Evolutionary conservation across 2,113 vertebrate species (phyloP), one percentile per base, ranked within the genome.

Genomic region (Paraplagusia blochii): DNA sequence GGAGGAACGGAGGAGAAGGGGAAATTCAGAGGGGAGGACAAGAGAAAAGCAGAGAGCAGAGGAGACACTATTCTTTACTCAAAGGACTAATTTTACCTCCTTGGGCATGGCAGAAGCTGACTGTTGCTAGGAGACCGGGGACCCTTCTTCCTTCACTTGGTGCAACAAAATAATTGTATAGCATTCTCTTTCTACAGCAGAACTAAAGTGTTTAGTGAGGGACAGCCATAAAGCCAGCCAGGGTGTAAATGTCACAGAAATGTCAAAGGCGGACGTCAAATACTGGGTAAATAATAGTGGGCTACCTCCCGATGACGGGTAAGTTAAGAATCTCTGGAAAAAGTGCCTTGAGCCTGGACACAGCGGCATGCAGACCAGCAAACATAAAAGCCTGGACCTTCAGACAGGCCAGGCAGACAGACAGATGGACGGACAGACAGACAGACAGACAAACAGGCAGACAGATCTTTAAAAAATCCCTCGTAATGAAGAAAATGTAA

Each of bases 121-220:
- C 84, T 85, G 90, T 92, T 92, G 90, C 90, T 91, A 92, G 88
- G 90, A 89, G 74, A 90, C 90, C 72, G 46, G 74, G 86, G 78
- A 86, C 81, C 82, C 63, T 57, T 42, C 62, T 71, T 85, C 53
- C 52, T 65, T 66, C 69, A 84, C 76, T 85, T 88, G 78, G 84
- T 75, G 78, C 85, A 87, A 87, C 85, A 84, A 88, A 88, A 87
- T 88, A 87, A 89, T 83, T 86, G 82, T 78, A 85, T 64, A 74
- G 80, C 80, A 82, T 80, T 80, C 80, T 81, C 68, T 74, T 84
- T 83, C 89, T 81, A 71, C 74, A 72, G 70, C 74, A 69, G 80
- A 87, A 80, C 72, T 10, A 75, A 84, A 82, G 51, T 58, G 74
- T 48, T 59, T 59, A 72, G 69, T 72, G 36, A 50, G 44, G 53